Conservation (phyloP, 2,888 invertebrate genomes). For the Rhyacophila evoluta region DNA sequence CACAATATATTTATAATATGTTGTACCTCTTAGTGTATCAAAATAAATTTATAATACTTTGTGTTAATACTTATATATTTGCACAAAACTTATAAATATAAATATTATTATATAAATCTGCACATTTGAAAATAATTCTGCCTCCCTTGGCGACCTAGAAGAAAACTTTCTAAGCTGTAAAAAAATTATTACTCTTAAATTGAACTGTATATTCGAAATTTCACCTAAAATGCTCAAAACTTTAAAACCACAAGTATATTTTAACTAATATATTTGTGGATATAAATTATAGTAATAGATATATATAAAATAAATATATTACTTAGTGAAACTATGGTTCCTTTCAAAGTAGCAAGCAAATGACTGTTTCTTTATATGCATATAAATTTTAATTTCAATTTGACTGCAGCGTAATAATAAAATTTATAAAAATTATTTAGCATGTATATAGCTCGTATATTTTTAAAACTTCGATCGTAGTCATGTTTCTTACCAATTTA, state of each 20-base stretch:
- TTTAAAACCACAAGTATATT: neutral
- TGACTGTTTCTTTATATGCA: neutral
- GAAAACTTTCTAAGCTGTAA: neutral
- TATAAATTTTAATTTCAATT: too few species aligned
- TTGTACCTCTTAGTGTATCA: too few species aligned
- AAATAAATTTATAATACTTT: neutral
- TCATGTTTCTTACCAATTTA: too few species aligned
- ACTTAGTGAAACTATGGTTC: neutral
- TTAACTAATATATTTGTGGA: neutral
- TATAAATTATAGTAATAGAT: neutral
- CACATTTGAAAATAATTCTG: neutral
- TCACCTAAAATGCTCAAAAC: conserved; percentile 24
- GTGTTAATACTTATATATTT: neutral
- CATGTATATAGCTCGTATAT: too few species aligned
- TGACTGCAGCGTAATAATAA: too few species aligned
- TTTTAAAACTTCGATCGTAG: too few species aligned
- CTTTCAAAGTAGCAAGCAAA: neutral
- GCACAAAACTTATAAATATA: neutral
- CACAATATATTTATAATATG: too few species aligned
- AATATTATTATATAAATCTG: neutral
- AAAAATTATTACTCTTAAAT: neutral
- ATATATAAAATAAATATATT: neutral
- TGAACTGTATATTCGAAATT: neutral
- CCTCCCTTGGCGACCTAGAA: neutral
- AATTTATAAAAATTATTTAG: too few species aligned